Percentiles rank a stretch among this genome's conserved stretches.
Conservation (phyloP, 1,140 invertebrate genomes). For the Ladona fulva region DNA sequence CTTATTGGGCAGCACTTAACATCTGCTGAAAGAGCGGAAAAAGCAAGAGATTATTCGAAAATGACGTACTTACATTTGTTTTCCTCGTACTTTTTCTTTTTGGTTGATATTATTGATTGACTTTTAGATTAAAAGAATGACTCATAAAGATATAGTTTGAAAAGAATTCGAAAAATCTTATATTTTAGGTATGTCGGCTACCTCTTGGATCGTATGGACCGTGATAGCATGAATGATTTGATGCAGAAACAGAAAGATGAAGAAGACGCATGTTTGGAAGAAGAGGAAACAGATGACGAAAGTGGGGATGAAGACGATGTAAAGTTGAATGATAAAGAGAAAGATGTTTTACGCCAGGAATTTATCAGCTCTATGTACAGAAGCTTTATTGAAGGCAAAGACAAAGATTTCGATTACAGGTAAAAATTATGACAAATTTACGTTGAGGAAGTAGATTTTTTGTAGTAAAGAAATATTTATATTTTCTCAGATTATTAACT, state of each 20-base stretch:
- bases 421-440: slow-evolving; percentile 25
- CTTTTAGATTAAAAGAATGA: too few relatives aligned
- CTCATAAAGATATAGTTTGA: too few relatives aligned
- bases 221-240: slow-evolving; percentile 50
- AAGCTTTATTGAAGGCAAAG: slow-evolving; percentile 75
- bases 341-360: slow-evolving; percentile 59
- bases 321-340: slow-evolving; percentile 21
- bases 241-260: slow-evolving; percentile 51
- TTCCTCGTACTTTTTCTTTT: too few relatives aligned
- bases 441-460: too few relatives aligned
- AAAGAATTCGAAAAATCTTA: too few relatives aligned
- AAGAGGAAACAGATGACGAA: slow-evolving; percentile 34
- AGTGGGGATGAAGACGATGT: slow-evolving; percentile 20
- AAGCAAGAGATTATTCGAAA: slow-evolving; percentile 45
- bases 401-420: slow-evolving; percentile 75
- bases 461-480: too few relatives aligned
- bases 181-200: slow-evolving; percentile 31
- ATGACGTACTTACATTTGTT: slow-evolving; percentile 39
- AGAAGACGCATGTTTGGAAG: slow-evolving; percentile 48
- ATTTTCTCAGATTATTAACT: too few relatives aligned
- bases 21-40: slow-evolving; percentile 56
- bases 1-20: slow-evolving; percentile 75
- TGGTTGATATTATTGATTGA: too few relatives aligned
- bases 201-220: slow-evolving; percentile 39
- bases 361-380: slow-evolving; percentile 82